A percentile compares a stretch with the other conserved stretches of the same genome.
phyloP scores from a whole-genome alignment of 1,140 invertebrate genomes.

The Lasaia peninsularis region DNA sequence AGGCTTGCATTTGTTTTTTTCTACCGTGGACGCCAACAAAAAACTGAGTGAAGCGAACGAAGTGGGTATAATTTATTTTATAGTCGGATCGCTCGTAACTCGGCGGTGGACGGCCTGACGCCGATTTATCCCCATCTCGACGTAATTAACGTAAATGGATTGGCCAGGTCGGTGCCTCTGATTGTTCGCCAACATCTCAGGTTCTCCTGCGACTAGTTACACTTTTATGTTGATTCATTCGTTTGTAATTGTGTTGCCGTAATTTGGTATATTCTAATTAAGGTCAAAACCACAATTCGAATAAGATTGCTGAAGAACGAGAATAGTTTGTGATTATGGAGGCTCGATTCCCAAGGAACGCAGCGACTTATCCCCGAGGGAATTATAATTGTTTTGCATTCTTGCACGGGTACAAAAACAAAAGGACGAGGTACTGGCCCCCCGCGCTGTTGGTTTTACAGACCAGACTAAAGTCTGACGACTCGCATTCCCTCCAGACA shows the following conservation, averaged over 20 bases:
- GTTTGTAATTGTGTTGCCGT: conserved; percentile 12
- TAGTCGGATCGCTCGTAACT: conserved; percentile 74
- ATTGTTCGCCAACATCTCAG: conserved; percentile 36
- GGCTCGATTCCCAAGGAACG: conserved; percentile 51
- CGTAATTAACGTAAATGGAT: conserved; percentile 77
- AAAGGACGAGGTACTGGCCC: conserved; percentile 61
- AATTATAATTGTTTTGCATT: conserved; percentile 77
- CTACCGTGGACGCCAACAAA: conserved; percentile 64
- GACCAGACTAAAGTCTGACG: conserved; percentile 71
- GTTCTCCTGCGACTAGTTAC: conserved; percentile 23
- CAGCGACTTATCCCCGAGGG: conserved; percentile 65
- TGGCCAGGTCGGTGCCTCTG: conserved; percentile 60
- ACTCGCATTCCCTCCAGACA: conserved; percentile 67
- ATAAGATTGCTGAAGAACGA: conserved; percentile 54
- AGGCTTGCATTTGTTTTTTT: conserved; percentile 70
- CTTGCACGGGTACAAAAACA: conserved; percentile 74
- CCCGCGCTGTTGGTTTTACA: conserved; percentile 51
- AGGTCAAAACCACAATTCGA: conserved; percentile 54
- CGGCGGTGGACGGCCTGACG: conserved; percentile 72
- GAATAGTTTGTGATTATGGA: conserved; percentile 55
- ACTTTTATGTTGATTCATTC: conserved; percentile 25
- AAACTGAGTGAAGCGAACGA: conserved; percentile 73
- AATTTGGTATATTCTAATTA: conserved; percentile 55
- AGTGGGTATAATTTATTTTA: conserved; percentile 78
- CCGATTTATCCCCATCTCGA: conserved; percentile 74